Evolutionary conservation across 2,797 vertebrate genomes (phyloP).

Genomic region (Cyprinella venusta): DNA sequence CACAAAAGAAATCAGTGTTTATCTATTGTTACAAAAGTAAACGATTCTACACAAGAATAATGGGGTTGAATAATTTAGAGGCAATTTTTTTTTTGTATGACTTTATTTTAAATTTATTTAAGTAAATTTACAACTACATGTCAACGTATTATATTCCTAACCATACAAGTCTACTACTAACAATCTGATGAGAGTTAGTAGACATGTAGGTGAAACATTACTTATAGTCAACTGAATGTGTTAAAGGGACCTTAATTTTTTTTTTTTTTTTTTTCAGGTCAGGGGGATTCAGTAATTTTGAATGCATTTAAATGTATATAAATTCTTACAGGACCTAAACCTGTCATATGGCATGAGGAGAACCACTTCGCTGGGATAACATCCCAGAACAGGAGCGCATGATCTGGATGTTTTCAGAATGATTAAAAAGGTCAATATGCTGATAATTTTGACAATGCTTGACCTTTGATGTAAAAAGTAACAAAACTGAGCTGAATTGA

Average conservation of each 20-base stretch:
- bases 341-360: slow-evolving; percentile 64
- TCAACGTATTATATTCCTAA: too few species aligned
- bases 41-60: not conserved
- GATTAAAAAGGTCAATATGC: slow-evolving; percentile 90
- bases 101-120: too few species aligned
- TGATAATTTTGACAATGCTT: slow-evolving; percentile 86
- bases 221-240: too few species aligned
- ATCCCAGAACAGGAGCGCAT: slow-evolving; percentile 74
- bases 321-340: slow-evolving; percentile 9
- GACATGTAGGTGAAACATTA: too few species aligned
- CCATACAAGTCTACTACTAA: too few species aligned
- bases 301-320: not conserved
- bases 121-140: too few species aligned
- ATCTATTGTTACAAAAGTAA: not conserved
- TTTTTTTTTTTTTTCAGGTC: not conserved
- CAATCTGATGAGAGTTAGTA: too few species aligned
- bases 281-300: not conserved
- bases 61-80: not conserved
- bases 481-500: slow-evolving; percentile 85
- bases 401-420: slow-evolving; percentile 84
- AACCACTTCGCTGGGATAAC: slow-evolving; percentile 71
- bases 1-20: not conserved
- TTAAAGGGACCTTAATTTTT: too few species aligned
- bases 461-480: slow-evolving; percentile 84
- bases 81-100: not conserved